Evolutionary conservation across 1,140 invertebrate species (phyloP).

Genomic region (Wasmannia auropunctata): DNA sequence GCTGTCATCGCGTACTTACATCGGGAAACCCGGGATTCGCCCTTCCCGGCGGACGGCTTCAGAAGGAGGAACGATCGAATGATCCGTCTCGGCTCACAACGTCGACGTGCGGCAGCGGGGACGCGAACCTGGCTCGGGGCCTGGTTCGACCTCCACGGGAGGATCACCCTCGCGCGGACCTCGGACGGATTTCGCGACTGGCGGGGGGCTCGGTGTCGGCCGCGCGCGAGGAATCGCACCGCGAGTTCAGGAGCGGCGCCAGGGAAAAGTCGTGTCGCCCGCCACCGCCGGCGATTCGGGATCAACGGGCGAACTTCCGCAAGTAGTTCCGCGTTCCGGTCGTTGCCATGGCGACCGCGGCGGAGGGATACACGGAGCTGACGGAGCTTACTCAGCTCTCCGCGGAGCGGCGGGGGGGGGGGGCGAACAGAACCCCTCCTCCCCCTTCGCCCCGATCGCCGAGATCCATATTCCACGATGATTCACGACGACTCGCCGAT

Average conservation of each 20-base stretch:
- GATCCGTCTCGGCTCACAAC: background rate
- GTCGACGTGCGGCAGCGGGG: slow-evolving; percentile 26
- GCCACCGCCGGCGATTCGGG: slow-evolving; percentile 30
- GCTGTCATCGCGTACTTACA: slow-evolving; percentile 72
- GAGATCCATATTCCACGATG: background rate
- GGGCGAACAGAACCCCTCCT: background rate
- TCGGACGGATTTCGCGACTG: too few species aligned
- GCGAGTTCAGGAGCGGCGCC: background rate
- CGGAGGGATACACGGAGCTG: slow-evolving; percentile 62
- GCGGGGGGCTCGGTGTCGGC: background rate
- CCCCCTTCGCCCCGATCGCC: background rate
- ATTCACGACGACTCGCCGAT: background rate
- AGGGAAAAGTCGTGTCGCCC: background rate
- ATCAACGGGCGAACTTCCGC: slow-evolving; percentile 74
- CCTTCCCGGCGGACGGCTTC: slow-evolving; percentile 42
- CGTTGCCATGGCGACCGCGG: slow-evolving; percentile 72
- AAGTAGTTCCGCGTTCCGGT: slow-evolving; percentile 78
- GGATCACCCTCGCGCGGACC: background rate
- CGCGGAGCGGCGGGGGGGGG: background rate
- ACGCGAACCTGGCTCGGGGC: background rate
- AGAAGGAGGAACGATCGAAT: slow-evolving; percentile 60
- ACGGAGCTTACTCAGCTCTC: too few species aligned
- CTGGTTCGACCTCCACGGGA: background rate
- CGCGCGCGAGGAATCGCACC: background rate
- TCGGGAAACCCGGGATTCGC: slow-evolving; percentile 57